Conservation (phyloP, 2,113 vertebrate genomes). For the Triplophysa tibetana region DNA sequence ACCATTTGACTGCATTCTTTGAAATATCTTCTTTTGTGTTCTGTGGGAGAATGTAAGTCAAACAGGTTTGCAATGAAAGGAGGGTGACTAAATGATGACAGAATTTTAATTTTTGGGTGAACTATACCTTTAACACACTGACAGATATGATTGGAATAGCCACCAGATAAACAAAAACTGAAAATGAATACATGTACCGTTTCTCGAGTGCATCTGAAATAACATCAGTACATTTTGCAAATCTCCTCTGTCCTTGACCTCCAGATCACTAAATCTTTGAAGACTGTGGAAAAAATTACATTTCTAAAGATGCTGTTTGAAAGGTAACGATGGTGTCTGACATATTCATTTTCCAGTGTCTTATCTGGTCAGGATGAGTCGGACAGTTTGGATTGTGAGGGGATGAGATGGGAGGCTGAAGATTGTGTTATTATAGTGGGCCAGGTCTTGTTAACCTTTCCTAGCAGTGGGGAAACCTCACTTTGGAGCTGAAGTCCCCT, state of each 20-base stretch:
- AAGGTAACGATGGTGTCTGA: conserved; percentile 23
- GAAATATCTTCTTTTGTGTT: too few relatives aligned
- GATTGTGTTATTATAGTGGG: conserved; percentile 13
- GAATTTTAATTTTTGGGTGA: too few relatives aligned
- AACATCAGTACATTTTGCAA: conserved; percentile 3
- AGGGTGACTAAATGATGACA: too few relatives aligned
- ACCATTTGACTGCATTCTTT: too few relatives aligned
- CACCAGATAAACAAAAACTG: too few relatives aligned
- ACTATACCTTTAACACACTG: too few relatives aligned
- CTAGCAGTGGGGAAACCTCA: background rate
- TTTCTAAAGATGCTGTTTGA: conserved; percentile 23
- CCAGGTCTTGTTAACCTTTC: conserved; percentile 38
- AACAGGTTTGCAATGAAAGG: too few relatives aligned
- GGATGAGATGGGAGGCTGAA: background rate
- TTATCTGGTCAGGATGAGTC: conserved; percentile 25
- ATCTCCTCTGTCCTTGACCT: conserved; percentile 12
- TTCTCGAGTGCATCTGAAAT: background rate
- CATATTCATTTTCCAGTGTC: conserved; percentile 25
- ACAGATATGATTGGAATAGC: too few relatives aligned
- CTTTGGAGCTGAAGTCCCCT: background rate
- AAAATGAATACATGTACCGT: background rate
- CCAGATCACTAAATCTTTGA: background rate
- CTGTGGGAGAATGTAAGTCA: too few relatives aligned
- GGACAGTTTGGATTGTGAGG: background rate
- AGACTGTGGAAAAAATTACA: conserved; percentile 1